Evolutionary conservation across 2,113 vertebrate genomes (phyloP).

Genomic region (Hydrolagus affinis): DNA sequence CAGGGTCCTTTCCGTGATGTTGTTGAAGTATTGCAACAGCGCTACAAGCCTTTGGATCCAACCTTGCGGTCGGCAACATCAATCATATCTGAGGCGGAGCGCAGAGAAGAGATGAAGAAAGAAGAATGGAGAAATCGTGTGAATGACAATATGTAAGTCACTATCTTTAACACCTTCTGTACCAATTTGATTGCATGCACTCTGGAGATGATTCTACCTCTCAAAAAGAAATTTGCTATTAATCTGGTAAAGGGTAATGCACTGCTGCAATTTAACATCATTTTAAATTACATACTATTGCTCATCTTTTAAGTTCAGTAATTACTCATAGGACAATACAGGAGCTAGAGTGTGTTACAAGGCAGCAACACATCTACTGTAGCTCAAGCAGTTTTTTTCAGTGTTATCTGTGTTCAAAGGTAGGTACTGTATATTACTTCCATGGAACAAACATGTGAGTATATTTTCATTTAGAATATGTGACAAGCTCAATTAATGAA

Average conservation of each 20-base stretch:
- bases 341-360: not conserved
- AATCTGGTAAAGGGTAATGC: not conserved
- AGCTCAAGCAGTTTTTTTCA: constrained; percentile 59
- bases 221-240: not conserved
- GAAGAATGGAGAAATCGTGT: constrained; percentile 45
- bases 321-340: constrained; percentile 13
- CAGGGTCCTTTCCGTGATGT: constrained; percentile 69
- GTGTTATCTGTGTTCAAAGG: constrained; percentile 38
- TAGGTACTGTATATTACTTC: no score
- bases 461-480: no score
- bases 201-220: not conserved
- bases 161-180: constrained; percentile 25
- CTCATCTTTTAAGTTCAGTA: not conserved
- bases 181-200: not conserved
- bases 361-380: constrained; percentile 45
- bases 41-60: constrained; percentile 65
- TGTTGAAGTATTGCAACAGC: constrained; percentile 62
- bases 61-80: constrained; percentile 61
- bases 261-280: not conserved
- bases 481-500: no score
- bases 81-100: constrained; percentile 51
- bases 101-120: constrained; percentile 49
- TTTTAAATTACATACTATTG: not conserved
- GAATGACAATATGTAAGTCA: constrained; percentile 57
- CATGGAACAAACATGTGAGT: no score